Base-by-base conservation (phyloP, 2,888 invertebrate species). In the Sesia apiformis region DNA sequence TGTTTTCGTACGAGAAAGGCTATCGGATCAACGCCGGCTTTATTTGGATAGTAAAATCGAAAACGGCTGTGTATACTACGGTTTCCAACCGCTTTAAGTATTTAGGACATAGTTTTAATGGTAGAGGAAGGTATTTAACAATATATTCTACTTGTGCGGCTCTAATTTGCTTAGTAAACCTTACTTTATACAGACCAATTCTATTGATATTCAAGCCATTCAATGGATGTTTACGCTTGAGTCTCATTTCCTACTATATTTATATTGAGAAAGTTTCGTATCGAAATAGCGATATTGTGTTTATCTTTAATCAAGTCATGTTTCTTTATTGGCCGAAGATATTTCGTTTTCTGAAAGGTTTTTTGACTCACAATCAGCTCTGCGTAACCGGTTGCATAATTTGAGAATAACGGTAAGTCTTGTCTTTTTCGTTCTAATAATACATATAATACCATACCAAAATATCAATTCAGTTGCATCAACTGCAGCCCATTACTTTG, bases 1-100 rank as follows among this genome's bases (percentile, higher is more conserved):
- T 71, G 72, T 76, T 72, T 74, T 74, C 62, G 65, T 70, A 70
- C 82, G 64, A 65, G 77, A 69, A 84, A 69, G 86, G 87, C 84
- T 86, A 86, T 86, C 85, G 66, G 71, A 76, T 76, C 75, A 69
- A 58, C 62, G 66, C 63, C 62, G 61, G 65, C 74, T 79, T 67
- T 78, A 81, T 84, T 81, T 80, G 77, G 78, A 56, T 65, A 59
- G 75, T 72, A 74, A 78, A 78, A 78, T 76, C 71, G 78, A 78
- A 76, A 78, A 63, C 58, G 56, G 7, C 50, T 50, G 38, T 39
- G 50, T 50, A 23, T 8, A 50, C 50, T 50, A 46, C 46, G 8
- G 6, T 46, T 46, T 46, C 46, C 23, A 46, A 23, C 23, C 8
- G 46, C 46, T 46, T 4, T 46, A 46, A 46, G 46, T 46, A 46